Conservation (phyloP, 2,797 vertebrate genomes). For the Galago senegalensis region DNA sequence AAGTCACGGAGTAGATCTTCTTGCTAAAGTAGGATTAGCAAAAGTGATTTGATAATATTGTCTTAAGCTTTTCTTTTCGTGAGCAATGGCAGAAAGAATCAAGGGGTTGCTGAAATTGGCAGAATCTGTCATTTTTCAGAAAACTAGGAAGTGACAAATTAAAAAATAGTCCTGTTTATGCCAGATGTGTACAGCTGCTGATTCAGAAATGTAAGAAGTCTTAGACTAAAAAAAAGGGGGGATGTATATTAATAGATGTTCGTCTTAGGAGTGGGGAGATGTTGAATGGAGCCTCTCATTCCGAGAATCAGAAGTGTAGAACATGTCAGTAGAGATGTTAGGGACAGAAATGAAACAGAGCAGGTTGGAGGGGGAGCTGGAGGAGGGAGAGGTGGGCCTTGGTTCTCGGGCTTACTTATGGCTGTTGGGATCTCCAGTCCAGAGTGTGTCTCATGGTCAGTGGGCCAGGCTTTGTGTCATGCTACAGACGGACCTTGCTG, state of each 20-base stretch:
- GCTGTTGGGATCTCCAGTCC: neutral
- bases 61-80: constrained; percentile 9
- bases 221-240: constrained; percentile 30
- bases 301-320: neutral
- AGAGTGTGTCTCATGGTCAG: neutral
- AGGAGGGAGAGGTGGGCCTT: neutral
- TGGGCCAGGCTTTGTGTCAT: neutral
- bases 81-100: constrained; percentile 12
- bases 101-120: neutral
- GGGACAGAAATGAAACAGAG: neutral
- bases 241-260: constrained; percentile 21
- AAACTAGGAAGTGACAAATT: constrained; percentile 60
- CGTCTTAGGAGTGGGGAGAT: neutral
- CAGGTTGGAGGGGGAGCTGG: neutral
- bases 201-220: constrained; percentile 55
- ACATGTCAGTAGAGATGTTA: neutral
- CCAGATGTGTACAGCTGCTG: constrained; percentile 61
- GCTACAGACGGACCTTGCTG: neutral
- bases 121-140: constrained; percentile 61
- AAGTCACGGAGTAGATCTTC: neutral
- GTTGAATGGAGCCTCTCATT: neutral
- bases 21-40: neutral
- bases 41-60: neutral
- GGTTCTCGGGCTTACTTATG: neutral
- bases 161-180: constrained; percentile 53